Percentiles rank a stretch among this genome's conserved stretches.
phyloP scores from a whole-genome alignment of 37 sponge, comb jelly and placozoan species.

The Hormiphora californensis region DNA sequence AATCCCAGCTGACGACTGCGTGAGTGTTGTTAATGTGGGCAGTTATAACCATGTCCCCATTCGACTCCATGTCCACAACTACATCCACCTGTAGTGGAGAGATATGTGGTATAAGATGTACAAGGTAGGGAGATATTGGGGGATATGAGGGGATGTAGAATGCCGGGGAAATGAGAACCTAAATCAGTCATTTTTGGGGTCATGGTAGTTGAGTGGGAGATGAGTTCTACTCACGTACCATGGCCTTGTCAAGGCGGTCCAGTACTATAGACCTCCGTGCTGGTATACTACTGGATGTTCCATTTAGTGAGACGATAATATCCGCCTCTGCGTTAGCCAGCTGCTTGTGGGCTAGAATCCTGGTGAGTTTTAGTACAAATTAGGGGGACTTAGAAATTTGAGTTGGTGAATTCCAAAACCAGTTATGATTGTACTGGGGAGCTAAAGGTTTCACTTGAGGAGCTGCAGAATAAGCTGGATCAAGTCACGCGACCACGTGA shows the following conservation, averaged over 20 bases:
- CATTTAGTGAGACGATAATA: neutral
- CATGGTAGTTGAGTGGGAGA: too few relatives aligned
- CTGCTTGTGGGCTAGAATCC: conserved; percentile 32
- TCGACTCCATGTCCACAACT: neutral
- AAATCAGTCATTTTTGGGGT: too few relatives aligned
- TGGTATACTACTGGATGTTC: neutral
- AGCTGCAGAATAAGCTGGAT: neutral
- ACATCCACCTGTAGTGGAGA: neutral
- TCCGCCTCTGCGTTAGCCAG: conserved; percentile 18
- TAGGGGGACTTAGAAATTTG: neutral
- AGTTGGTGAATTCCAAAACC: too few relatives aligned
- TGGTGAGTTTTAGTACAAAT: neutral
- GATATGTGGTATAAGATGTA: too few relatives aligned
- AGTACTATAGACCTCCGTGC: neutral
- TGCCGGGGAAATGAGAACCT: too few relatives aligned
- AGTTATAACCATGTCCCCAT: neutral
- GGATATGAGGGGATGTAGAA: too few relatives aligned
- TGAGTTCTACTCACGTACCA: too few relatives aligned
- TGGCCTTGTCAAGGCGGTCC: neutral
- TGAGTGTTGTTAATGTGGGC: conserved; percentile 5
- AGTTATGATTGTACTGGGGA: too few relatives aligned
- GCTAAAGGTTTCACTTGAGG: too few relatives aligned
- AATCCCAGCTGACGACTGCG: conserved; percentile 30
- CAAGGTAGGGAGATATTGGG: too few relatives aligned
- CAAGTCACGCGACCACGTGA: neutral